Percentiles rank a stretch among this genome's conserved stretches.
phyloP scores from a whole-genome alignment of 2,888 invertebrate species.

The Drepanosiphum platanoidis region DNA sequence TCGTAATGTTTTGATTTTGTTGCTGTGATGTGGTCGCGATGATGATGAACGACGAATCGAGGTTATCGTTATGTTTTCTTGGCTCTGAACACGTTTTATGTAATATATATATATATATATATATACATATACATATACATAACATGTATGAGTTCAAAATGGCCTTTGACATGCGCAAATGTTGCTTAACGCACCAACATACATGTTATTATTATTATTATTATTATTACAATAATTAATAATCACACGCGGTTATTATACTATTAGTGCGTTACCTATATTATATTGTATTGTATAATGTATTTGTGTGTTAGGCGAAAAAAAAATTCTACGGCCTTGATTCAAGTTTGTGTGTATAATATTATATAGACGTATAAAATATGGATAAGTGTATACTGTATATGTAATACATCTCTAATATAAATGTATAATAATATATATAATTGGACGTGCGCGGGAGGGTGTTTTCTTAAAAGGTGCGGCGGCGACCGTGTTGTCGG shows the following conservation, averaged over 20 bases:
- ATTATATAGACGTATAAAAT: background rate
- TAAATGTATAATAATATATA: slow-evolving; percentile 27
- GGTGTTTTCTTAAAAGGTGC: slow-evolving; percentile 61
- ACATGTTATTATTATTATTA: too few relatives aligned
- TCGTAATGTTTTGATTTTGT: background rate
- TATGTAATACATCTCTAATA: too few relatives aligned
- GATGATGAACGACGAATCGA: background rate
- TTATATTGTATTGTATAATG: background rate
- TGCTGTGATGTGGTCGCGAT: slow-evolving; percentile 4
- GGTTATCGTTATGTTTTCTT: background rate
- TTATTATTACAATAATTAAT: too few relatives aligned
- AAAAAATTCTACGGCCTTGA: slow-evolving; percentile 25
- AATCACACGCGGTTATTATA: too few relatives aligned
- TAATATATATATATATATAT: background rate
- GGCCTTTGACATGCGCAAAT: slow-evolving; percentile 10
- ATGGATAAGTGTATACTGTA: background rate
- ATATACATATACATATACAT: background rate
- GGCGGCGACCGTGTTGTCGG: slow-evolving; percentile 30
- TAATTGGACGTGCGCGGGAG: slow-evolving; percentile 17
- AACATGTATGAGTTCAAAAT: background rate
- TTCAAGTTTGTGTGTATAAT: background rate
- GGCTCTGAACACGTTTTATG: background rate
- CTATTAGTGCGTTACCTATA: background rate
- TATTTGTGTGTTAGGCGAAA: background rate
- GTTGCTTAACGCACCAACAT: background rate